Conservation (phyloP, 2,888 invertebrate species). For the Pherbina coryleti region DNA sequence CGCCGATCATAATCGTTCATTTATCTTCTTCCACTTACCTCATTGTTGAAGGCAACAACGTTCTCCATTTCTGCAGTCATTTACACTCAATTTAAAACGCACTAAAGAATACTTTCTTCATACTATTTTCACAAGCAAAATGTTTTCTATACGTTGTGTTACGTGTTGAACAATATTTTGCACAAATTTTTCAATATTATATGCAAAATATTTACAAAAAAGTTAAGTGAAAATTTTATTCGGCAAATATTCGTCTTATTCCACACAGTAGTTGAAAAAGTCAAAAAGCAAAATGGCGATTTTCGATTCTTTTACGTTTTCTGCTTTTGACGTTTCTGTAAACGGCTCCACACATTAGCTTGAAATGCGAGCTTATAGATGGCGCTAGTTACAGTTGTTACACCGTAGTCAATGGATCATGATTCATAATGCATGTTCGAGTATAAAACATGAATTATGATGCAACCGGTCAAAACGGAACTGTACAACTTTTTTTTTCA, state of each 20-base stretch:
- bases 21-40: constrained; percentile 59
- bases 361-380: neutral
- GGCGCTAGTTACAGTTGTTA: constrained; percentile 14
- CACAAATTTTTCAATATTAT: constrained; percentile 43
- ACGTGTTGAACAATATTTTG: constrained; percentile 33
- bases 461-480: too few relatives aligned
- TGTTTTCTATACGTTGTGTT: neutral
- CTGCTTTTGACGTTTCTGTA: neutral
- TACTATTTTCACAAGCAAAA: constrained; percentile 28
- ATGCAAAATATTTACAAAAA: constrained; percentile 45
- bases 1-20: neutral
- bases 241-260: constrained; percentile 34
- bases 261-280: constrained; percentile 55
- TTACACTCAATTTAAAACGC: constrained; percentile 19
- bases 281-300: constrained; percentile 63
- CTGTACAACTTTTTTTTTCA: too few relatives aligned
- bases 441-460: too few relatives aligned
- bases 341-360: neutral
- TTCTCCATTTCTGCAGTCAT: constrained; percentile 63
- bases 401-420: neutral
- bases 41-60: constrained; percentile 68
- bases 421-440: too few relatives aligned
- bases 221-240: constrained; percentile 46
- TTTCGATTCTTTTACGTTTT: constrained; percentile 3
- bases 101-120: constrained; percentile 28